These are phyloP conservation scores for Acanthochromis polyacanthus DNA, from an alignment of 2,113 vertebrate genomes.

Conservation along the genomic window DNA sequence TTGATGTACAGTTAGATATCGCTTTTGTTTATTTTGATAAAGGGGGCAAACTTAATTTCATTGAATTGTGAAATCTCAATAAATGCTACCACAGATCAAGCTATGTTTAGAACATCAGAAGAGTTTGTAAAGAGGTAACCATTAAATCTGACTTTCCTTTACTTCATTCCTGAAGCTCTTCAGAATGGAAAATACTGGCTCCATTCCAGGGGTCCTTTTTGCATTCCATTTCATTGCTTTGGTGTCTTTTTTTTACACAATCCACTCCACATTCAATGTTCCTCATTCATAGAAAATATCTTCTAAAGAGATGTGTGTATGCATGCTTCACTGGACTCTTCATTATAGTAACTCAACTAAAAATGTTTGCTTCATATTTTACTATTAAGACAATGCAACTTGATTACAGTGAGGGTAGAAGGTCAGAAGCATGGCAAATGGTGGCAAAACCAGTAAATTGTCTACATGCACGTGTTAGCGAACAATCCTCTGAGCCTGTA, in stretches of 20 bases:
- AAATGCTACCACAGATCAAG: no score
- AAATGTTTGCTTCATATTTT: not conserved
- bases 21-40: no score
- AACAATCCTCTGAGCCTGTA: conserved; percentile 8
- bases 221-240: no score
- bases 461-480: conserved; percentile 5
- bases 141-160: no score
- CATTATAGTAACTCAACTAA: not conserved
- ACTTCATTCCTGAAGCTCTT: no score
- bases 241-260: not conserved
- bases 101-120: no score
- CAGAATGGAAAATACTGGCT: no score
- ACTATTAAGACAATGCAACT: conserved; percentile 1
- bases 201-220: no score
- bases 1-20: no score
- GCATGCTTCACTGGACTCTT: not conserved
- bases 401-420: conserved; percentile 6
- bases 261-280: not conserved
- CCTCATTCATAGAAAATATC: not conserved
- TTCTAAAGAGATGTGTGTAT: not conserved
- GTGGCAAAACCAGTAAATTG: conserved; percentile 1
- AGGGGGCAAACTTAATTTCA: not conserved
- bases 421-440: conserved; percentile 15
- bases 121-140: no score
- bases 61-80: no score